These are phyloP conservation scores for Mythimna lalbum DNA, from an alignment of 2,888 invertebrate species.

Conservation along the genomic window DNA sequence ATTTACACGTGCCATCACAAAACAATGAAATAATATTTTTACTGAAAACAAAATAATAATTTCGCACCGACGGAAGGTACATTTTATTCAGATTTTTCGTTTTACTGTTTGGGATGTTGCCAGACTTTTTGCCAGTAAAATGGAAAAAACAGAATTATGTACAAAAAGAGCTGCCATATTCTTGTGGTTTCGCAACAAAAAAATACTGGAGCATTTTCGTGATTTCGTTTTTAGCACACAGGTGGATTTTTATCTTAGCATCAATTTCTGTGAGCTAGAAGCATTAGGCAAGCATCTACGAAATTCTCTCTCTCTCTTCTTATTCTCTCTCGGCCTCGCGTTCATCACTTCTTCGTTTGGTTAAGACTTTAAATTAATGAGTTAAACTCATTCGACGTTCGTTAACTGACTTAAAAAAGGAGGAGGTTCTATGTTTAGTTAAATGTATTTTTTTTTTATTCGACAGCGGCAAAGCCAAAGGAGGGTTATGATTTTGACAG, in stretches of 20 bases:
- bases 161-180: constrained; percentile 9
- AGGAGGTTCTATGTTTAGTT: no score
- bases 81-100: constrained; percentile 47
- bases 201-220: neutral
- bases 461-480: no score
- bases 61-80: constrained; percentile 31
- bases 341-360: no score
- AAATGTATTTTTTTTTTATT: no score
- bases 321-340: no score
- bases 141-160: constrained; percentile 17
- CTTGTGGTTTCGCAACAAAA: constrained; percentile 6
- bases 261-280: neutral
- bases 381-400: no score
- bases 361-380: no score
- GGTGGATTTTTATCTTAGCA: neutral
- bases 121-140: constrained; percentile 40
- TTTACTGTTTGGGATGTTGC: constrained; percentile 45
- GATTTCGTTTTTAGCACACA: neutral
- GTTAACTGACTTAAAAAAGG: no score
- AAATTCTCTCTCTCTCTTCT: no score
- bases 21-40: constrained; percentile 28
- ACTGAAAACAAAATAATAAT: constrained; percentile 34
- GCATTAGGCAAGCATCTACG: neutral
- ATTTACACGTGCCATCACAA: constrained; percentile 30
- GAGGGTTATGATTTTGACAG: no score